Evolutionary conservation across 2,797 vertebrate species (phyloP), one percentile per base, ranked within the genome.

Genomic region (Xiphorhynchus erythropygius): DNA sequence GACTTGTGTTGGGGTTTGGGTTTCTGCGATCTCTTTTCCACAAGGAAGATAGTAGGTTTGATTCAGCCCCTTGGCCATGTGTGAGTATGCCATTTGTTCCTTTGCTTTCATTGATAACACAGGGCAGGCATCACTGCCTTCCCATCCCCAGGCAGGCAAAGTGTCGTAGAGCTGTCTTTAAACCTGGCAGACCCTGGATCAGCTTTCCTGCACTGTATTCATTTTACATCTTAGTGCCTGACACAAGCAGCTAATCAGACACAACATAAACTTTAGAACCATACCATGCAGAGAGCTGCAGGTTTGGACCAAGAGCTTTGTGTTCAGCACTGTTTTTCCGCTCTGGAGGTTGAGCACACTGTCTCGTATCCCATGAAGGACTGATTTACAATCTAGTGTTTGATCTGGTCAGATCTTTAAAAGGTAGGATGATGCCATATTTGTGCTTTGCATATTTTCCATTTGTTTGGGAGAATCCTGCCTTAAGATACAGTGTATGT

Each of bases 241-340:
- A n/a, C 55, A 63, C 12, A 30, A 64, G 30, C 49, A 74, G 24
- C 42, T 75, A 7, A 22, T 64, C 46, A 50, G 69, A 67, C 11
- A 37, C 25, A 33, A 57, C 24, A 50, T 44, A n/a, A 73, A 50
- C n/a, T 57, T 88, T 27, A 52, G 9, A 67, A 7, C 25, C n/a
- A 7, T 42, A 4, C 73, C 33, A 49, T 64, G 16, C 44, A n/a
- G 50, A 49, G 23, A 23, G 16, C 24, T 0, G 0, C 12, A 35
- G 57, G 24, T 73, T 82, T 89, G 63, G 62, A 62, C 46, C 15
- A 52, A 24, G 27, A 28, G 6, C 15, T 47, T 27, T 59, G 35
- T 41, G 46, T 74, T 84, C 0, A 0, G 18, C 52, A n/a, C 3
- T 28, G 67, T 73, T 79, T 84, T 82, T 32, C 33, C 15, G 11